These are phyloP conservation scores for Itoplectis maculator DNA, from an alignment of 2,888 invertebrate species.

Conservation along the genomic window DNA sequence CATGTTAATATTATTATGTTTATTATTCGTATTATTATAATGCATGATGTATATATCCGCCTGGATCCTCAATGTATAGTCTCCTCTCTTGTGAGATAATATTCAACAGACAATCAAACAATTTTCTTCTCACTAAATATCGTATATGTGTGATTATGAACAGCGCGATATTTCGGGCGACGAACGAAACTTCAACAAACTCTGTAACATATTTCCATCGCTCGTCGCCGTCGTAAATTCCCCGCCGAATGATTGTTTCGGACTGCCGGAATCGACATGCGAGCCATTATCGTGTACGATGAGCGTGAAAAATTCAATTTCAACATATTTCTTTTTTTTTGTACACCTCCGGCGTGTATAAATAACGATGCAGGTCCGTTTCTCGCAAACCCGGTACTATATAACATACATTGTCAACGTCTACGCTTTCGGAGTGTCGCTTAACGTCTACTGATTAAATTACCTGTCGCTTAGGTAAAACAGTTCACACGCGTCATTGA, in stretches of 20 bases:
- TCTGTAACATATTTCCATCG: constrained; percentile 42
- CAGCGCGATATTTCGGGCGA: not conserved
- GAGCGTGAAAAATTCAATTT: constrained; percentile 25
- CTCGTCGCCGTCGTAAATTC: constrained; percentile 1
- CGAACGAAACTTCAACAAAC: constrained; percentile 48
- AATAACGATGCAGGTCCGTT: constrained; percentile 42
- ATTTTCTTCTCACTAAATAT: constrained; percentile 38
- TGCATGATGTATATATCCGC: constrained; percentile 19
- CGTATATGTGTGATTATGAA: not conserved
- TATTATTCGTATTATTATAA: constrained; percentile 19
- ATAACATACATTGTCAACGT: constrained; percentile 32
- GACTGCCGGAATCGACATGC: constrained; percentile 5
- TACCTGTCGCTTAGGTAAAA: constrained; percentile 42
- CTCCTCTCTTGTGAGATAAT: constrained; percentile 40
- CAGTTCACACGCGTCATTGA: constrained; percentile 34
- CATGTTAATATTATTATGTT: constrained; percentile 20
- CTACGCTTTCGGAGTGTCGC: constrained; percentile 31
- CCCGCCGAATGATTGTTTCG: constrained; percentile 49
- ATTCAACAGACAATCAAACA: constrained; percentile 39
- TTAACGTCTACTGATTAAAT: constrained; percentile 59
- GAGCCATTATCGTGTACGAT: not conserved
- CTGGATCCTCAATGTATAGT: constrained; percentile 28
- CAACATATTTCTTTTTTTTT: constrained; percentile 26
- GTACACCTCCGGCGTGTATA: constrained; percentile 19
- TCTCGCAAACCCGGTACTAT: constrained; percentile 17